Evolutionary conservation across 2,888 invertebrate genomes (phyloP).

Genomic region (Lomographa bimaculata): DNA sequence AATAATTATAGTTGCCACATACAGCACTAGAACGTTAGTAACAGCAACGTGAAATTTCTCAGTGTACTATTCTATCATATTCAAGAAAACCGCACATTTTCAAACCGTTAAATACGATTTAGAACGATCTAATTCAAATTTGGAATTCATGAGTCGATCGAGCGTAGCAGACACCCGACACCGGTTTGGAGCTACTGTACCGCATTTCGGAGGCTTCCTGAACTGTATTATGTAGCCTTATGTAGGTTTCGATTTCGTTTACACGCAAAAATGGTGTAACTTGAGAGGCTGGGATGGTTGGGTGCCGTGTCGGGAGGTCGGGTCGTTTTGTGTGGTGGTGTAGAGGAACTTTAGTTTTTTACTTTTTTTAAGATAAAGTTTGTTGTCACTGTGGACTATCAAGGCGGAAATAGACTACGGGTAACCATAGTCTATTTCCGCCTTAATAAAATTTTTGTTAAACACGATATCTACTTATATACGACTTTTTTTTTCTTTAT

Average conservation of each 20-base stretch:
- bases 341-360: too few species aligned
- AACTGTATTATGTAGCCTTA: slow-evolving; percentile 61
- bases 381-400: too few species aligned
- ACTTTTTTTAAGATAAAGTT: too few species aligned
- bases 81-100: not conserved
- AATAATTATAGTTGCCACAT: too few species aligned
- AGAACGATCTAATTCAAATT: slow-evolving; percentile 65
- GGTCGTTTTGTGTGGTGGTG: slow-evolving; percentile 10
- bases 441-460: too few species aligned
- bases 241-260: slow-evolving; percentile 66
- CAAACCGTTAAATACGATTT: slow-evolving; percentile 56
- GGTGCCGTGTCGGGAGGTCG: slow-evolving; percentile 12
- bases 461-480: too few species aligned
- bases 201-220: slow-evolving; percentile 75
- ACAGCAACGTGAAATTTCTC: too few species aligned
- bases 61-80: too few species aligned
- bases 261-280: slow-evolving; percentile 71
- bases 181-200: slow-evolving; percentile 74
- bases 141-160: slow-evolving; percentile 62
- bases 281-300: slow-evolving; percentile 45
- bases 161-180: slow-evolving; percentile 57
- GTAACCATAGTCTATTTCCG: too few species aligned
- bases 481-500: too few species aligned
- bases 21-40: too few species aligned
- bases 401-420: too few species aligned